Base-by-base conservation (phyloP, 64 coral and sea anemone species). In the Porites australiensis region DNA sequence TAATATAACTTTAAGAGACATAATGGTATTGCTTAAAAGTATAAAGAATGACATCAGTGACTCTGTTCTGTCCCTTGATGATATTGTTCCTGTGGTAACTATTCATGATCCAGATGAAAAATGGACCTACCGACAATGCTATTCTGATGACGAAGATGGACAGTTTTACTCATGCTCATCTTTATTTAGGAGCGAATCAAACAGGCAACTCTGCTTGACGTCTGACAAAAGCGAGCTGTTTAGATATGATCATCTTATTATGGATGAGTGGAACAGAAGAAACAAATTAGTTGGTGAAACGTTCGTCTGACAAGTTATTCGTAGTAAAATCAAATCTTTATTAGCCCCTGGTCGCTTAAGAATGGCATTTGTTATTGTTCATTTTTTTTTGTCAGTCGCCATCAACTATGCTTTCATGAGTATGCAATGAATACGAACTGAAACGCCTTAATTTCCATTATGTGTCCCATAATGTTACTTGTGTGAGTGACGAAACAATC, bases 51-150 rank as follows among this genome's bases (percentile, higher is more conserved):
- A 84, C 8, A 69, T 84, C 14, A 47, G 63, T 46, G 51, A 63
- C 52, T 84, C 81, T 49, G 63, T 84, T 16, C 11, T 84, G 46
- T 84, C 81, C 63, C 45, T 84, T 19, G 81, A 84, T 22, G 81
- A 84, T 21, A 49, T 69, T 63, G 63, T 84, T 69, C 81, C 81
- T 4, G 69, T 22, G 44, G 81, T 84, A 50, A 84, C 44, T 44
- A 84, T 84, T 69, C 44, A 84, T 51, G 18, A 67, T 8, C 18
- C 44, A 9, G 61, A 68, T 46, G 51, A 84, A 4, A 45, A 16
- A 84, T 13, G 44, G 81, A 68, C 62, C 16, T n/a, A 19, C 50
- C 58, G 22, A 64, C 9, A 18, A 16, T 47, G 52, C 16, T n/a
- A 46, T n/a, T 68, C 81, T 13, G 19, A 50, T 44, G 81, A 84